These are phyloP conservation scores for mouse (Mus musculus) DNA, from an alignment of 2,113 vertebrate genomes.

Conservation along the genomic window GRCm39 chr3:141387501-141388000, in stretches of 20 bases:
- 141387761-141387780: not conserved
- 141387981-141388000: not conserved
- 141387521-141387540: not conserved
- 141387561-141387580: not conserved
- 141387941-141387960: not conserved
- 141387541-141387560: not conserved
- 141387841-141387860: slow-evolving; percentile 21
- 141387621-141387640: not conserved
- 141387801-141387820: slow-evolving; percentile 14
- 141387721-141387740: slow-evolving; percentile 25
- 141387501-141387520: not conserved
- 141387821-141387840: not conserved
- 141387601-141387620: not conserved
- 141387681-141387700: not conserved
- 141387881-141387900: slow-evolving; percentile 17
- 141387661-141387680: slow-evolving; percentile 52
- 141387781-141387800: not conserved
- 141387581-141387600: not conserved
- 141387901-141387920: not conserved
- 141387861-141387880: not conserved
- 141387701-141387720: slow-evolving; percentile 25
- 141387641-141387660: slow-evolving; percentile 17
- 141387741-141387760: not conserved
- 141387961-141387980: not conserved
- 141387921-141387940: not conserved